A percentile compares a stretch with the other conserved stretches of the same genome.
These are phyloP conservation scores for Pegoplata infirma DNA, from an alignment of 2,888 invertebrate species.

Conservation along the genomic window DNA sequence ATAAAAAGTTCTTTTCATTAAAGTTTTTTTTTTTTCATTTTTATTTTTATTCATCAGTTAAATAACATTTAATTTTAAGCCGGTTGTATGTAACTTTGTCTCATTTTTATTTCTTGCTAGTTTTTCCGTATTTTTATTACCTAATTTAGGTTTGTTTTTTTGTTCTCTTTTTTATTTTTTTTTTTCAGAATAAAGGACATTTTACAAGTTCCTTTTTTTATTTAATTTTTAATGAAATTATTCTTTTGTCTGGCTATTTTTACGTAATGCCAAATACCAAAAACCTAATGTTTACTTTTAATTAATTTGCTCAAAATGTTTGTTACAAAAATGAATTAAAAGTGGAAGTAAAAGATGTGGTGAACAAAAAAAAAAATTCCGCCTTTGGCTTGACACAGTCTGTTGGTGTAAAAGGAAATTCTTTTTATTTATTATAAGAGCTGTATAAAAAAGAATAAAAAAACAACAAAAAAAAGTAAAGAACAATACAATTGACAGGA, in stretches of 20 bases:
- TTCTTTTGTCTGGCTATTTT: conserved; percentile 47
- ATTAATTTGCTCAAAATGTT: conserved; percentile 46
- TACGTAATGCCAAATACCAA: conserved; percentile 40
- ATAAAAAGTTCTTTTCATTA: neutral
- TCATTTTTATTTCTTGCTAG: neutral
- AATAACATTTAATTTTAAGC: conserved; percentile 35
- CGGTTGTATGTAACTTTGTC: conserved; percentile 14
- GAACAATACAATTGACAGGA: conserved; percentile 28
- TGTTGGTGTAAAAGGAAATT: conserved; percentile 23
- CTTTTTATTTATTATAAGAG: conserved; percentile 22
- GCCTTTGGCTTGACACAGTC: neutral
- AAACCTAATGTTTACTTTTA: conserved; percentile 58
- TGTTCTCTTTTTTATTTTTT: too few species aligned
- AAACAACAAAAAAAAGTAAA: neutral
- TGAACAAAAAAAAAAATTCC: neutral
- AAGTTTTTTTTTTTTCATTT: conserved; percentile 20
- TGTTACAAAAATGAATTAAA: conserved; percentile 20
- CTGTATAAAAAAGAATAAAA: conserved; percentile 11
- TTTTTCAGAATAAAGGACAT: conserved; percentile 31
- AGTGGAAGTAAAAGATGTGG: neutral
- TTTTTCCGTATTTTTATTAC: conserved; percentile 36
- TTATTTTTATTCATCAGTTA: conserved; percentile 23
- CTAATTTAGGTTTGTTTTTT: conserved; percentile 29
- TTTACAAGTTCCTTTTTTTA: conserved; percentile 32
- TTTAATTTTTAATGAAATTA: conserved; percentile 31